Conservation (phyloP, 2,113 vertebrate species). For the Apodemus speciosus region DNA sequence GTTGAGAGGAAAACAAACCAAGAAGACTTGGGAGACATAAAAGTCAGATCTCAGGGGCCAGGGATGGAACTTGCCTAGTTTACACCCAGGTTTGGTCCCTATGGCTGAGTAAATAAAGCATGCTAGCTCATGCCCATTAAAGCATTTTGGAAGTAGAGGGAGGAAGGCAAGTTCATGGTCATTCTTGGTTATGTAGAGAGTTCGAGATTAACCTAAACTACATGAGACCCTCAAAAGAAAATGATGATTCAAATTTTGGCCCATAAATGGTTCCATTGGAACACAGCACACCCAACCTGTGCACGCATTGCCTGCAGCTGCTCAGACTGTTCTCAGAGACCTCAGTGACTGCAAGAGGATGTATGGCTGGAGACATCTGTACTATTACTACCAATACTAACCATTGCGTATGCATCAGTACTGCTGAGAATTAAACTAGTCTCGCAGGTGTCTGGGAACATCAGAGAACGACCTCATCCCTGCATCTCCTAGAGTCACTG, state of each 20-base stretch:
- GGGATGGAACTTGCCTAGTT: neutral
- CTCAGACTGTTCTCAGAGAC: neutral
- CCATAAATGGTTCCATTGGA: slow-evolving; percentile 28
- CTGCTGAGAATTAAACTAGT: neutral
- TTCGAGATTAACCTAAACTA: neutral
- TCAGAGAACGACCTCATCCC: neutral
- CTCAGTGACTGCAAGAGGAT: neutral
- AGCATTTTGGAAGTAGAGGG: neutral
- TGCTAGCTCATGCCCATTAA: neutral
- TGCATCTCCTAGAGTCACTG: neutral
- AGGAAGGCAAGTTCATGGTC: neutral
- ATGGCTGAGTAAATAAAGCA: neutral
- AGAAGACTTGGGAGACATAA: neutral
- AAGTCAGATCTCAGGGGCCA: slow-evolving; percentile 2
- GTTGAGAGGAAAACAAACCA: neutral
- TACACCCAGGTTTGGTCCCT: neutral
- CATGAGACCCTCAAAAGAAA: neutral
- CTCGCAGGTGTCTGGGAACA: neutral
- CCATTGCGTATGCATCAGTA: neutral
- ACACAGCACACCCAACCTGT: neutral
- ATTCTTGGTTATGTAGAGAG: neutral
- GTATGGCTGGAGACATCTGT: neutral
- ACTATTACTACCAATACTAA: neutral
- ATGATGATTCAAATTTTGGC: neutral
- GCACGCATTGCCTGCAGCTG: neutral